Evolutionary conservation across 2,888 invertebrate species (phyloP).

Genomic region (Parascotia fuliginaria): DNA sequence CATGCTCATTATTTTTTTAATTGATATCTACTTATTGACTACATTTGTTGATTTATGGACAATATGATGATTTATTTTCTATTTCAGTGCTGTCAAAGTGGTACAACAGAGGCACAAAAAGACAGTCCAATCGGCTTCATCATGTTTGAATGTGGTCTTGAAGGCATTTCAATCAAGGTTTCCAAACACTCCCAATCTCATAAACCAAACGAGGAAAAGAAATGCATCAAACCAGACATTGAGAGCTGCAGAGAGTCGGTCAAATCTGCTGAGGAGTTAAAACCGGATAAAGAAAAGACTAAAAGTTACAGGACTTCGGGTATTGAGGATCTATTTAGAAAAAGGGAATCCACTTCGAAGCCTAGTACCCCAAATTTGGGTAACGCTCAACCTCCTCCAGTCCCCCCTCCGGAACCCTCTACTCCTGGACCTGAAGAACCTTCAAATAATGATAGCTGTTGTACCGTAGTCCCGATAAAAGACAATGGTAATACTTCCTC

Average conservation of each 20-base stretch:
- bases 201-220: slow-evolving; percentile 88
- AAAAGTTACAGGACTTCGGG: slow-evolving; percentile 69
- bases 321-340: slow-evolving; percentile 78
- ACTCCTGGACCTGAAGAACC: slow-evolving; percentile 75
- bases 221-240: slow-evolving; percentile 60
- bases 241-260: slow-evolving; percentile 80
- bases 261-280: slow-evolving; percentile 78
- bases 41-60: not conserved
- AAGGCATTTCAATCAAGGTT: slow-evolving; percentile 93
- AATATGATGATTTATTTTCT: not conserved
- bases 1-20: too few relatives aligned
- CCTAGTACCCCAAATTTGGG: slow-evolving; percentile 86
- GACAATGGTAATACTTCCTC: slow-evolving; percentile 93
- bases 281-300: slow-evolving; percentile 70
- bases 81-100: slow-evolving; percentile 66
- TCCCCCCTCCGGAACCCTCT: slow-evolving; percentile 64
- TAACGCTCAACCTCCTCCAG: slow-evolving; percentile 64
- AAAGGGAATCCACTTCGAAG: slow-evolving; percentile 86
- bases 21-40: too few relatives aligned
- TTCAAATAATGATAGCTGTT: slow-evolving; percentile 63
- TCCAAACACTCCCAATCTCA: slow-evolving; percentile 91
- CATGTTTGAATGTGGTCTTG: slow-evolving; percentile 98
- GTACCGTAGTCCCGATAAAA: slow-evolving; percentile 81
- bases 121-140: slow-evolving; percentile 94
- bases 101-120: slow-evolving; percentile 79